Conservation (phyloP, 2,888 invertebrate genomes). For the Eudasyphora cyanicolor region DNA sequence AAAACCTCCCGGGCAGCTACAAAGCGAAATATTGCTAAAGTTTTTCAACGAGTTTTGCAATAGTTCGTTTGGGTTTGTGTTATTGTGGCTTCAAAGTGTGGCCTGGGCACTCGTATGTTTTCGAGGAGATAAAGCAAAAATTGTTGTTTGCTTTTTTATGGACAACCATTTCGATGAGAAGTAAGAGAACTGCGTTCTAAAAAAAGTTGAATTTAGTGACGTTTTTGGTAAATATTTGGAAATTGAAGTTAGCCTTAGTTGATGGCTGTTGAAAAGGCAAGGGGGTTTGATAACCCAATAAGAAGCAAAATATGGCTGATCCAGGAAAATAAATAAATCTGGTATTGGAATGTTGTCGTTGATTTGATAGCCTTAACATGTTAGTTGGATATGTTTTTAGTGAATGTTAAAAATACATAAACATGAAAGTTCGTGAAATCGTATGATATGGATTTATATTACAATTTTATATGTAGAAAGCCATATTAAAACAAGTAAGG, state of each 20-base stretch:
- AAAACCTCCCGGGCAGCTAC: not conserved
- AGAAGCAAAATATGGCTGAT: too few species aligned
- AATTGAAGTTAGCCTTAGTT: not conserved
- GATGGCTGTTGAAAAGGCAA: not conserved
- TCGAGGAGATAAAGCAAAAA: slow-evolving; percentile 7
- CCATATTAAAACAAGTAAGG: too few species aligned
- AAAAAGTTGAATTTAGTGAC: not conserved
- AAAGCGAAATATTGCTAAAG: slow-evolving; percentile 20
- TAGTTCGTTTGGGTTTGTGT: not conserved
- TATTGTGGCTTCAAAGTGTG: not conserved
- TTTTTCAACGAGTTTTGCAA: too few species aligned
- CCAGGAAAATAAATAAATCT: too few species aligned
- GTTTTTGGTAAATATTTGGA: not conserved
- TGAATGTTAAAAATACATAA: too few species aligned
- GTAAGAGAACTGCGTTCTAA: not conserved
- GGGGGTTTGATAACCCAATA: too few species aligned
- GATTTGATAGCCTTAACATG: too few species aligned
- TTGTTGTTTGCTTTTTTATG: slow-evolving; percentile 7
- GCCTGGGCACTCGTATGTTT: not conserved
- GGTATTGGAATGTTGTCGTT: too few species aligned
- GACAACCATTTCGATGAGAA: not conserved
- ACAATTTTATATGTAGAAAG: too few species aligned
- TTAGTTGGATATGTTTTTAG: too few species aligned
- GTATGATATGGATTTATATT: too few species aligned
- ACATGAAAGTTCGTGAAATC: too few species aligned